Evolutionary conservation across 37 sponge, comb jelly and placozoan species (phyloP).

Genomic region (Haliclona indistincta): DNA sequence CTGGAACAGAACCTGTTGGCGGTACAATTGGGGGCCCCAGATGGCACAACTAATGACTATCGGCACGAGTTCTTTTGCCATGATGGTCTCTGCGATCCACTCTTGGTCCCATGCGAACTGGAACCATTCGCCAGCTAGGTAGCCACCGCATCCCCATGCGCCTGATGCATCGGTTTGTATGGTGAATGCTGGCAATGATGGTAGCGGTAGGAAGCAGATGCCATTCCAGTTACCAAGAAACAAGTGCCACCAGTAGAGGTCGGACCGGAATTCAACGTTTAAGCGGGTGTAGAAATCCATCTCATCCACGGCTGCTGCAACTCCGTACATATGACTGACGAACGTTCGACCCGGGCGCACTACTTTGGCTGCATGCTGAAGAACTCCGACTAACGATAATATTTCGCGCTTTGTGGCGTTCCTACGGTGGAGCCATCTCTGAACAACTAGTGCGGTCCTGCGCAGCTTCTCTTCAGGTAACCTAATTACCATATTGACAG

Average conservation of each 20-base stretch:
- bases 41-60: conserved; percentile 12
- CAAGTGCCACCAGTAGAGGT: conserved; percentile 48
- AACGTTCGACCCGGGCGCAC: conserved; percentile 22
- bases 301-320: conserved; percentile 2
- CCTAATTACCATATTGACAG: not conserved
- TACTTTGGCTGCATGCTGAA: conserved; percentile 26
- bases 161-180: conserved; percentile 48
- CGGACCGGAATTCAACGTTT: conserved; percentile 40
- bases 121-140: conserved; percentile 12
- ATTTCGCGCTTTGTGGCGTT: conserved; percentile 10
- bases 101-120: not conserved
- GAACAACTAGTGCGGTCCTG: not conserved
- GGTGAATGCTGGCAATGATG: not conserved
- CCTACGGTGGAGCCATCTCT: conserved; percentile 3
- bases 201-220: not conserved
- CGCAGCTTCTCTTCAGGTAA: conserved; percentile 23
- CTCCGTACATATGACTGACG: conserved; percentile 8
- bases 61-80: conserved; percentile 30
- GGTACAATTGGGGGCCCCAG: conserved; percentile 16
- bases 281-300: conserved; percentile 17
- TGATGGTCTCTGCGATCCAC: conserved; percentile 14
- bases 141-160: conserved; percentile 35
- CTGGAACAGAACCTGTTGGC: not conserved
- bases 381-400: conserved; percentile 19
- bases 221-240: conserved; percentile 39